Conservation (phyloP, 2,113 vertebrate species). For the Tetraodon nigroviridis region DNA sequence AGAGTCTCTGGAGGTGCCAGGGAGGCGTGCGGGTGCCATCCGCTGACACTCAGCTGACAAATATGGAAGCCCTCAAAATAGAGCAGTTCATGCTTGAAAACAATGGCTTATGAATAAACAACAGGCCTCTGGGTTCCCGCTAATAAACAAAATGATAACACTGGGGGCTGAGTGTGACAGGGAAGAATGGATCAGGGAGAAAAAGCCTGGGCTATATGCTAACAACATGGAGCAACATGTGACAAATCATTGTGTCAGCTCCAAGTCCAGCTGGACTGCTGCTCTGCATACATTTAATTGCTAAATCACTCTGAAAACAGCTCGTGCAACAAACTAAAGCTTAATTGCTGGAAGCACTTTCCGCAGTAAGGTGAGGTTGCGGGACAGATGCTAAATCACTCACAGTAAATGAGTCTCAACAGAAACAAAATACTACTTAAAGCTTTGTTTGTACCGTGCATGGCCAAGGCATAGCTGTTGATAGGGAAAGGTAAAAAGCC, state of each 20-base stretch:
- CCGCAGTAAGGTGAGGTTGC: constrained; percentile 14
- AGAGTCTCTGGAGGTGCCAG: constrained; percentile 83
- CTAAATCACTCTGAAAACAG: neutral
- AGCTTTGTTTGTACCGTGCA: constrained; percentile 37
- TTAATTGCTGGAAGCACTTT: constrained; percentile 19
- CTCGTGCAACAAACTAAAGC: constrained; percentile 7
- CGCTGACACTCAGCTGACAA: constrained; percentile 89
- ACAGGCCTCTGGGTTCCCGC: constrained; percentile 44
- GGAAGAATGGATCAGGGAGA: constrained; percentile 9
- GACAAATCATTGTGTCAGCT: constrained; percentile 2
- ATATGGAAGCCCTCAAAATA: constrained; percentile 73
- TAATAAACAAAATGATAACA: constrained; percentile 68
- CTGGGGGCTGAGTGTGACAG: constrained; percentile 23
- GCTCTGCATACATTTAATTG: neutral
- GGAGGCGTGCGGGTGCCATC: constrained; percentile 84
- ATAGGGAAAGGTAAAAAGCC: constrained; percentile 15
- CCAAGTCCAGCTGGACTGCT: constrained; percentile 5
- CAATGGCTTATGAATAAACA: constrained; percentile 76
- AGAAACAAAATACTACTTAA: constrained; percentile 48
- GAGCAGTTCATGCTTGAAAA: constrained; percentile 66
- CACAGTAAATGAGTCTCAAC: constrained; percentile 14
- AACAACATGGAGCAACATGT: constrained; percentile 33
- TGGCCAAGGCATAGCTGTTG: constrained; percentile 35
- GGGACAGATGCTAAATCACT: constrained; percentile 12
- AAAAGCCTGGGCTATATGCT: constrained; percentile 28